Conservation (phyloP, 1,140 invertebrate genomes). For the Cylas formicarius region DNA sequence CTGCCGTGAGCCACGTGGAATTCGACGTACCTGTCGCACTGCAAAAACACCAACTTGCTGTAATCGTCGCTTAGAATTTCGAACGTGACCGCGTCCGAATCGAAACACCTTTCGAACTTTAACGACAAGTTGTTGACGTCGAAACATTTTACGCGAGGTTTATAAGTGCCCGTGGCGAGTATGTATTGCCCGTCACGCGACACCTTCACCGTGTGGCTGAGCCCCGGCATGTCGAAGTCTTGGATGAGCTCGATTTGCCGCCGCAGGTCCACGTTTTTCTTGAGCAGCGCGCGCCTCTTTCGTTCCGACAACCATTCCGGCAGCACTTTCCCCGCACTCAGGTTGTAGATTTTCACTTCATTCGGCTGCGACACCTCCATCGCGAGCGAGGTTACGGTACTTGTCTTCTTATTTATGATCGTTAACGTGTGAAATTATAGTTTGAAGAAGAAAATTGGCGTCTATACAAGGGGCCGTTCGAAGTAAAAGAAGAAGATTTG, state of each 20-base stretch:
- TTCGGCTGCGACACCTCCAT: slow-evolving; percentile 83
- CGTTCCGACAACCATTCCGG: slow-evolving; percentile 95
- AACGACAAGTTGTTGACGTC: slow-evolving; percentile 93
- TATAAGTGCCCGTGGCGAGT: slow-evolving; percentile 91
- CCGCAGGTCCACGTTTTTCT: slow-evolving; percentile 86
- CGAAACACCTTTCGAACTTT: slow-evolving; percentile 98
- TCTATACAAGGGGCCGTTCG: no score
- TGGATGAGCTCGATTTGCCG: slow-evolving; percentile 93
- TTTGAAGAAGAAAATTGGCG: no score
- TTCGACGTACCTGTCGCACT: slow-evolving; percentile 86
- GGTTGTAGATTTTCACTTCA: slow-evolving; percentile 96
- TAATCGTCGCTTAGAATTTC: slow-evolving; percentile 86
- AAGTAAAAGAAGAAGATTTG: no score
- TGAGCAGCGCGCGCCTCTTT: slow-evolving; percentile 76
- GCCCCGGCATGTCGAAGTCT: slow-evolving; percentile 97
- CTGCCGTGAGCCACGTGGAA: slow-evolving; percentile 89
- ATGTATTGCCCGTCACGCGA: slow-evolving; percentile 92
- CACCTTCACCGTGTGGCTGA: slow-evolving; percentile 77
- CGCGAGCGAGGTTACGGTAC: no score
- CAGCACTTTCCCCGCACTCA: slow-evolving; percentile 91
- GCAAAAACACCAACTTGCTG: slow-evolving; percentile 65
- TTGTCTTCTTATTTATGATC: no score
- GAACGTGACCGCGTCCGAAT: slow-evolving; percentile 88
- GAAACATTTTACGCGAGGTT: slow-evolving; percentile 92
- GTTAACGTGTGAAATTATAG: no score